Evolutionary conservation across 2,888 invertebrate species (phyloP).

Genomic region (Leptothorax acervorum): DNA sequence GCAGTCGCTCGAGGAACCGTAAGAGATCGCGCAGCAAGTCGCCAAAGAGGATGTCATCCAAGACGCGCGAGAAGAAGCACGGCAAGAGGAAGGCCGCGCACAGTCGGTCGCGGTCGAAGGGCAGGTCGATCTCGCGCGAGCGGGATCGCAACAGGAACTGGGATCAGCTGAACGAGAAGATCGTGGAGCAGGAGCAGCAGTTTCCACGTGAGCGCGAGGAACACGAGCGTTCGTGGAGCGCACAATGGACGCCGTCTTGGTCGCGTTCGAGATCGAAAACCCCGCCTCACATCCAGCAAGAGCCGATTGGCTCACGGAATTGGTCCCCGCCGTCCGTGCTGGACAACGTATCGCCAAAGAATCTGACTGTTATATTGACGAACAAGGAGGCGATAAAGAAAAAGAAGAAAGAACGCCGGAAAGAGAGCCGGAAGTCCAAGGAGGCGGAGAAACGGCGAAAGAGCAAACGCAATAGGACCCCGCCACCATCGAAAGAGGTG

Average conservation of each 20-base stretch:
- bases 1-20: slow-evolving; percentile 81
- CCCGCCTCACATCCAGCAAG: slow-evolving; percentile 79
- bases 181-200: slow-evolving; percentile 73
- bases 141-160: slow-evolving; percentile 81
- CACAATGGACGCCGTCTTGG: slow-evolving; percentile 87
- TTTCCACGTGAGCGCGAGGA: slow-evolving; percentile 75
- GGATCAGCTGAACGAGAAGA: slow-evolving; percentile 78
- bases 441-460: slow-evolving; percentile 80
- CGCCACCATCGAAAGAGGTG: slow-evolving; percentile 94
- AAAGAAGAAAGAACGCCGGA: slow-evolving; percentile 86
- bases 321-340: slow-evolving; percentile 89
- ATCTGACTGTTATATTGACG: slow-evolving; percentile 88
- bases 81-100: slow-evolving; percentile 81
- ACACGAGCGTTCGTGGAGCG: slow-evolving; percentile 79
- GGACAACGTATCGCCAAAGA: slow-evolving; percentile 86
- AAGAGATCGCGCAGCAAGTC: slow-evolving; percentile 81
- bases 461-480: slow-evolving; percentile 85
- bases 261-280: slow-evolving; percentile 88
- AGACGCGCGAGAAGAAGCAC: slow-evolving; percentile 83
- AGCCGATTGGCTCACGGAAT: slow-evolving; percentile 70
- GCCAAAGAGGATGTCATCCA: slow-evolving; percentile 79
- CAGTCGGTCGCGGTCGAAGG: slow-evolving; percentile 77
- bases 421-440: slow-evolving; percentile 85
- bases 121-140: slow-evolving; percentile 77
- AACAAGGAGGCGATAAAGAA: slow-evolving; percentile 86